Percentiles rank a stretch among this genome's conserved stretches.
phyloP scores from a whole-genome alignment of 2,797 vertebrate genomes.

The Macropus fuliginosus region DNA sequence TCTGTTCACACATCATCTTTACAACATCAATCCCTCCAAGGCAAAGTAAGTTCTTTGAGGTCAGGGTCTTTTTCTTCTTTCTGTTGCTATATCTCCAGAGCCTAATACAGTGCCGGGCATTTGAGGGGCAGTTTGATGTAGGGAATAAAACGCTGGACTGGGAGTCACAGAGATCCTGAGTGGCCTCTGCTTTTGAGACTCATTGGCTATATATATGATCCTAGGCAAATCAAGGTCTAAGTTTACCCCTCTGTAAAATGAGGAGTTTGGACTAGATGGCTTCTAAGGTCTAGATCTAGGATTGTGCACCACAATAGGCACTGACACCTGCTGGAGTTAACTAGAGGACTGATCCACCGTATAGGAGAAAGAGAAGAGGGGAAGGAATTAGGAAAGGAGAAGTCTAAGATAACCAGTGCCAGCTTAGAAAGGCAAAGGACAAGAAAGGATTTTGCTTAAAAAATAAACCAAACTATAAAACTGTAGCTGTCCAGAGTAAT shows the following conservation, averaged over 20 bases:
- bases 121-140: neutral
- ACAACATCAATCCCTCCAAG: neutral
- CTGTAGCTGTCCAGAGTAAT: neutral
- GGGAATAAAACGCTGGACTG: neutral
- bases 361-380: neutral
- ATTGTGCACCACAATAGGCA: neutral
- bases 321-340: neutral
- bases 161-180: neutral
- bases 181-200: neutral
- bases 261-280: neutral
- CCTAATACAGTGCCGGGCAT: neutral
- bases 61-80: neutral
- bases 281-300: neutral
- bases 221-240: neutral
- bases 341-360: neutral
- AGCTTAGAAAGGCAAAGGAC: neutral
- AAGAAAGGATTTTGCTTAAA: neutral
- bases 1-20: neutral
- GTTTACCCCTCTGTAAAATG: neutral
- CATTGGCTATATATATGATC: neutral
- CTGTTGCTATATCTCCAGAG: neutral
- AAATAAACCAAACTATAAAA: neutral
- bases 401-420: neutral
- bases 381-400: neutral
- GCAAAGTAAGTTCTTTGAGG: neutral